Conservation (phyloP, 2,888 invertebrate species). For the Timandra comae region DNA sequence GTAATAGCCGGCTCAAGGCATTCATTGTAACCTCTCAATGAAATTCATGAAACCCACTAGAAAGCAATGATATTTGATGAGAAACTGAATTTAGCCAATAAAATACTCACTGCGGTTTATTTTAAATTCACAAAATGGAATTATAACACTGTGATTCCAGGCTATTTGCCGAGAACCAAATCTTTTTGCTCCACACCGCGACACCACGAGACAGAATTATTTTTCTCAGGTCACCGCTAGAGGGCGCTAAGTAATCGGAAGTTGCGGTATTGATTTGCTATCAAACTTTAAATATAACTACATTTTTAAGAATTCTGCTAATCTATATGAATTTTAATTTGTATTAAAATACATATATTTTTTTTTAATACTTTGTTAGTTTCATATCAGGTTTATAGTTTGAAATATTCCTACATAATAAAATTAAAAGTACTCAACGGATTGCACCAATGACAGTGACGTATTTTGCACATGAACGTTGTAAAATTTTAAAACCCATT, state of each 20-base stretch:
- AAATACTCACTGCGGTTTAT: slow-evolving; percentile 53
- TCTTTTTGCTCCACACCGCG: slow-evolving; percentile 46
- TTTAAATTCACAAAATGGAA: slow-evolving; percentile 48
- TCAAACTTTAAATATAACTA: too few species aligned
- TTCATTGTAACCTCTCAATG: slow-evolving; percentile 33
- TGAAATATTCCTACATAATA: too few species aligned
- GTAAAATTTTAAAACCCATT: too few species aligned
- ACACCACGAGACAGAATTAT: slow-evolving; percentile 64
- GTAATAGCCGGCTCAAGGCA: slow-evolving; percentile 42
- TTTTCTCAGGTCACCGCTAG: slow-evolving; percentile 37
- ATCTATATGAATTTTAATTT: too few species aligned
- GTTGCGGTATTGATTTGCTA: slow-evolving; percentile 48
- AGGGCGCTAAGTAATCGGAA: slow-evolving; percentile 54
- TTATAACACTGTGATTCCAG: slow-evolving; percentile 49
- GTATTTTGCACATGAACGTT: too few species aligned
- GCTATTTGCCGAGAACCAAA: slow-evolving; percentile 46
- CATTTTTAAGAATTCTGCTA: too few species aligned
- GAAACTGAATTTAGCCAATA: slow-evolving; percentile 1
- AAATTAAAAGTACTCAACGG: slow-evolving; percentile 1
- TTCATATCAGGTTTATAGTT: too few species aligned
- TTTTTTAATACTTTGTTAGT: too few species aligned
- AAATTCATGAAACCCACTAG: neutral
- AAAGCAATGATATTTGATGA: neutral
- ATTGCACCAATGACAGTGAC: slow-evolving; percentile 19
- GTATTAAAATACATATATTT: too few species aligned